A percentile compares a stretch with the other conserved stretches of the same genome.
phyloP scores from a whole-genome alignment of 2,888 invertebrate species.

The Drosophila maculinotata region DNA sequence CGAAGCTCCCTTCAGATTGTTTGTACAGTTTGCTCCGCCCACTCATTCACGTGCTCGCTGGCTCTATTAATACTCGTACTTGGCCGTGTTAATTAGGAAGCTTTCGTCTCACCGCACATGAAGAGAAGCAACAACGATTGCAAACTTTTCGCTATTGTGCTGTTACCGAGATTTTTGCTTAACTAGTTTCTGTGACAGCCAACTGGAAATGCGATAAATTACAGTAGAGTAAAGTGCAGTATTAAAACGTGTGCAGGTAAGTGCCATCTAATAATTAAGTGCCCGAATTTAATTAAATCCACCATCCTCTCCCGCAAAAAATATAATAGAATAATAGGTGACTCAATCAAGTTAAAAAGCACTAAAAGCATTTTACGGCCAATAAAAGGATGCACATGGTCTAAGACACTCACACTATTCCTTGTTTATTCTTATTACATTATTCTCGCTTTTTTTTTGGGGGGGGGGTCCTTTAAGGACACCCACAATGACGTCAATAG shows the following conservation, averaged over 20 bases:
- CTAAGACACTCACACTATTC: constrained; percentile 6
- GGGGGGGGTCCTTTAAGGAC: constrained; percentile 23
- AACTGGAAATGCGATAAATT: constrained; percentile 11
- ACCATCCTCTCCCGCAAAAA: neutral
- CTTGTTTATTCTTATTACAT: neutral
- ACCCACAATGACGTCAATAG: constrained; percentile 6
- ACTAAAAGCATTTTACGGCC: constrained; percentile 2
- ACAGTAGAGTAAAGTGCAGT: constrained; percentile 1
- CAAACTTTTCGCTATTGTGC: constrained; percentile 22
- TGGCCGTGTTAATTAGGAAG: constrained; percentile 37
- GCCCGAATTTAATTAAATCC: constrained; percentile 36
- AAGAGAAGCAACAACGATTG: constrained; percentile 11
- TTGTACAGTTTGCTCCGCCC: neutral
- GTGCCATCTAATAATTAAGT: constrained; percentile 33
- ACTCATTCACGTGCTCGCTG: neutral
- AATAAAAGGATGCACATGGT: constrained; percentile 14
- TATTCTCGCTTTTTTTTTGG: neutral
- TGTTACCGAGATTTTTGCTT: constrained; percentile 6
- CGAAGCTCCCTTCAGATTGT: neutral
- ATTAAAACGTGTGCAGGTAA: constrained; percentile 35
- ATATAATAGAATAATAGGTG: constrained; percentile 5
- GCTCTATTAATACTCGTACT: constrained; percentile 5
- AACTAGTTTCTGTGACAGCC: constrained; percentile 23
- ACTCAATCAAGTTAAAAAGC: constrained; percentile 37
- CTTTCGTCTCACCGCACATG: constrained; percentile 31